A percentile compares a stretch with the other conserved stretches of the same genome.
Conservation (phyloP, 2,113 vertebrate genomes). For the Agelaius phoeniceus region DNA sequence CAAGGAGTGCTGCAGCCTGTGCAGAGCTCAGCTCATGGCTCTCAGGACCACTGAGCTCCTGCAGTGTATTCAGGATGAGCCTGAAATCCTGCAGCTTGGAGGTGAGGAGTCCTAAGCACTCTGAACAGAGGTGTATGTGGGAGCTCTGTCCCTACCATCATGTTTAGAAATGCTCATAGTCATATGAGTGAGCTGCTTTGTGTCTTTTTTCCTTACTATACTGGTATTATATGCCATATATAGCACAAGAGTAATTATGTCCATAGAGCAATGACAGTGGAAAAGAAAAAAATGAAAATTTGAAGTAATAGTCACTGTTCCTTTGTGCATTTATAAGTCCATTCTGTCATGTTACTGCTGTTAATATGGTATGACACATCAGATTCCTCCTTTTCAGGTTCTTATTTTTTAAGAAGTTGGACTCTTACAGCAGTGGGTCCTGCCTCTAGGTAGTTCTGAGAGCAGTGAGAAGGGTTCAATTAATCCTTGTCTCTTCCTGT, state of each 20-base stretch:
- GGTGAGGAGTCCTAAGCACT: background rate
- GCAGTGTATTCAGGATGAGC: background rate
- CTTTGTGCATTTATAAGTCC: background rate
- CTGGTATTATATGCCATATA: background rate
- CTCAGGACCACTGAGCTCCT: background rate
- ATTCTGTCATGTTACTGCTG: background rate
- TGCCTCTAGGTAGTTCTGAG: background rate
- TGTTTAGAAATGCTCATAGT: background rate
- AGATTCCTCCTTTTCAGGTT: background rate
- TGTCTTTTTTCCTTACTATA: background rate
- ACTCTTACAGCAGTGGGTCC: background rate
- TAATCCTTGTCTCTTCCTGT: background rate
- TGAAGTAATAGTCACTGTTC: background rate
- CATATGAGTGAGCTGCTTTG: background rate
- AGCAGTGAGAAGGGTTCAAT: background rate
- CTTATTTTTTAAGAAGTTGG: background rate
- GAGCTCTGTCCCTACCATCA: background rate
- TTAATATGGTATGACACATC: background rate
- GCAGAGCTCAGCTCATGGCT: background rate
- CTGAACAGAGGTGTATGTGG: background rate
- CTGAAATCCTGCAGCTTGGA: background rate
- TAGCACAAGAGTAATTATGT: background rate
- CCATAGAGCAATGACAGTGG: background rate
- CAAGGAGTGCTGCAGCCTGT: background rate
- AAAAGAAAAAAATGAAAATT: background rate